phyloP scores from a whole-genome alignment of 2,797 vertebrate genomes.

The Epinephelus coioides region DNA sequence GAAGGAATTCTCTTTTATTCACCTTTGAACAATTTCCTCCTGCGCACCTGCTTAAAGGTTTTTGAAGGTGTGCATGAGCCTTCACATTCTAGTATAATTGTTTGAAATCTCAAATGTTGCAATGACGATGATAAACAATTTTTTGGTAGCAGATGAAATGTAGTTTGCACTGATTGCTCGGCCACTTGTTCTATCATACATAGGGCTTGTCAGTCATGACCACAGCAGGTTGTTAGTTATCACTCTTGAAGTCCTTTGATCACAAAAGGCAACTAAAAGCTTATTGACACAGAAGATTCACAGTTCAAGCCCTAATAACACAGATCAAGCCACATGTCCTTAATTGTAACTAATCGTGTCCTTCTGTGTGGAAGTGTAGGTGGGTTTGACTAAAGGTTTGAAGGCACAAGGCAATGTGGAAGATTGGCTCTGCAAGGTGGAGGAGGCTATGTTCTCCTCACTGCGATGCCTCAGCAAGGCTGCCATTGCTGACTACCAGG shows the following conservation, averaged over 20 bases:
- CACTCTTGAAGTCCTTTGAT: not conserved
- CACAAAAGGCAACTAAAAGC: not conserved
- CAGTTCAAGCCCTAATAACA: not conserved
- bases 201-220: not conserved
- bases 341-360: not conserved
- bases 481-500: slow-evolving; percentile 89
- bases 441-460: slow-evolving; percentile 91
- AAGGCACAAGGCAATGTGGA: slow-evolving; percentile 93
- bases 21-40: no score
- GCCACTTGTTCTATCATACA: not conserved
- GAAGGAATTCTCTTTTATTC: no score
- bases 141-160: not conserved
- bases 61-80: no score
- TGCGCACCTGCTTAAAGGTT: no score
- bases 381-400: slow-evolving; percentile 89
- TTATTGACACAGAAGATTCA: not conserved
- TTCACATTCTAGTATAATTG: not conserved
- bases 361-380: slow-evolving; percentile 73
- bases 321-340: not conserved
- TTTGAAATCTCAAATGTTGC: slow-evolving; percentile 8
- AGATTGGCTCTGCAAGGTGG: slow-evolving; percentile 92
- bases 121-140: slow-evolving; percentile 6
- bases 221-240: not conserved
- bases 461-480: slow-evolving; percentile 88
- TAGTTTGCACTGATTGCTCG: not conserved